Conservation (phyloP, 2,888 invertebrate species). For the Drosophila parthenogenetica region DNA sequence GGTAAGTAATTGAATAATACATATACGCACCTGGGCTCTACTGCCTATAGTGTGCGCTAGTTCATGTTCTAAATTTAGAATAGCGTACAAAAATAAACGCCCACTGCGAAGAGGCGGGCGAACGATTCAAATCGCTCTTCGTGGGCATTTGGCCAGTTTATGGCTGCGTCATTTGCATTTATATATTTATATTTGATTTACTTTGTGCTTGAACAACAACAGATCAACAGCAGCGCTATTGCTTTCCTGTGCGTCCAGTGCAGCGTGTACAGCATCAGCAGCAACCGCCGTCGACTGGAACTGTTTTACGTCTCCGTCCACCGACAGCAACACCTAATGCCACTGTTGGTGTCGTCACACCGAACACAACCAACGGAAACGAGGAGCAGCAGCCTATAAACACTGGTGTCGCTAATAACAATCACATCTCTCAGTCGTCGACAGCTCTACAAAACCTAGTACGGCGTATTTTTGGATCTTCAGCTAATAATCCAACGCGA, state of each 20-base stretch:
- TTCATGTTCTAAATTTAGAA: conserved; percentile 71
- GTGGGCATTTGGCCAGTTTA: conserved; percentile 60
- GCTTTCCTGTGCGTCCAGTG: conserved; percentile 84
- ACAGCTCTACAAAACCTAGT: conserved; percentile 52
- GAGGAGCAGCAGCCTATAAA: conserved; percentile 42
- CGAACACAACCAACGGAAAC: conserved; percentile 76
- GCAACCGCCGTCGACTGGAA: conserved; percentile 39
- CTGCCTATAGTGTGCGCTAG: conserved; percentile 62
- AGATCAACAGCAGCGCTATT: conserved; percentile 83
- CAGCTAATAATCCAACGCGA: conserved; percentile 37
- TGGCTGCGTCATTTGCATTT: conserved; percentile 49
- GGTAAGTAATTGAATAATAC: conserved; percentile 43
- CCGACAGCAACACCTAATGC: conserved; percentile 81
- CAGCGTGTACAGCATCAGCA: conserved; percentile 78
- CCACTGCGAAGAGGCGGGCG: conserved; percentile 46
- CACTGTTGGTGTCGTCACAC: conserved; percentile 76
- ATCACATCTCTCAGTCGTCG: conserved; percentile 12
- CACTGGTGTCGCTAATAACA: conserved; percentile 13
- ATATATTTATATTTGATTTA: conserved; percentile 15
- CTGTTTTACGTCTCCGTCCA: conserved; percentile 58
- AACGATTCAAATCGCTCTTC: conserved; percentile 30
- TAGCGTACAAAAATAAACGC: conserved; percentile 69
- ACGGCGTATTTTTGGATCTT: conserved; percentile 52
- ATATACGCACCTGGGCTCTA: conserved; percentile 44
- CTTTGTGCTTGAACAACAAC: conserved; percentile 19